Evolutionary conservation across 2,113 vertebrate species (phyloP).

Genomic region (Miniopterus natalensis): DNA sequence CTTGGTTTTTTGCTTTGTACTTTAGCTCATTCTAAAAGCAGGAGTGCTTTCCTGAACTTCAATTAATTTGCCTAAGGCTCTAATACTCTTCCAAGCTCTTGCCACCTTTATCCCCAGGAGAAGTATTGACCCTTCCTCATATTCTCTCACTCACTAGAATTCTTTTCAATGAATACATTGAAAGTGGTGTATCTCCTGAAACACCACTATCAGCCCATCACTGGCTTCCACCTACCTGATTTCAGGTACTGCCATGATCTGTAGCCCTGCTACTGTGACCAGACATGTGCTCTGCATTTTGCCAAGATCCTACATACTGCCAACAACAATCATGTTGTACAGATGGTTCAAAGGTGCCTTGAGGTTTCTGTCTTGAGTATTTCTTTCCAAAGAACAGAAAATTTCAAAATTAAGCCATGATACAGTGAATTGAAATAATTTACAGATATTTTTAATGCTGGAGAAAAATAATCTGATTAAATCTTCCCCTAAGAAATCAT

Average conservation of each 20-base stretch:
- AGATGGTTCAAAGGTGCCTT: conserved; percentile 57
- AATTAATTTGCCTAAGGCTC: background rate
- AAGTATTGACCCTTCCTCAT: background rate
- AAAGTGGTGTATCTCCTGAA: background rate
- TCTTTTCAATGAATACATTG: background rate
- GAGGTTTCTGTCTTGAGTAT: conserved; percentile 45
- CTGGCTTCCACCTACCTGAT: conserved; percentile 16
- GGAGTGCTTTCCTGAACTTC: background rate
- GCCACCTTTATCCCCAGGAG: background rate
- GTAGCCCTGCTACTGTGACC: background rate
- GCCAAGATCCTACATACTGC: background rate
- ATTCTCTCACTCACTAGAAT: background rate
- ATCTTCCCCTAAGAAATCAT: conserved; percentile 79
- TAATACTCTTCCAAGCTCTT: background rate
- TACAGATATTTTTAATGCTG: conserved; percentile 76
- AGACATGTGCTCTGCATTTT: background rate
- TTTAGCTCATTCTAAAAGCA: conserved; percentile 16
- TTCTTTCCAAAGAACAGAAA: conserved; percentile 48
- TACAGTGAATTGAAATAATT: conserved; percentile 56
- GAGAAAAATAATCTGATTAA: conserved; percentile 70
- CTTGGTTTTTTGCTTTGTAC: background rate
- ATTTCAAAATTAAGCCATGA: conserved; percentile 58
- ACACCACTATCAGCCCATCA: background rate
- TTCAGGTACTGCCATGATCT: conserved; percentile 54
- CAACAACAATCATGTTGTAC: conserved; percentile 23